Base-by-base conservation (phyloP, 2,113 vertebrate genomes). In the Myiagra hebetior region DNA sequence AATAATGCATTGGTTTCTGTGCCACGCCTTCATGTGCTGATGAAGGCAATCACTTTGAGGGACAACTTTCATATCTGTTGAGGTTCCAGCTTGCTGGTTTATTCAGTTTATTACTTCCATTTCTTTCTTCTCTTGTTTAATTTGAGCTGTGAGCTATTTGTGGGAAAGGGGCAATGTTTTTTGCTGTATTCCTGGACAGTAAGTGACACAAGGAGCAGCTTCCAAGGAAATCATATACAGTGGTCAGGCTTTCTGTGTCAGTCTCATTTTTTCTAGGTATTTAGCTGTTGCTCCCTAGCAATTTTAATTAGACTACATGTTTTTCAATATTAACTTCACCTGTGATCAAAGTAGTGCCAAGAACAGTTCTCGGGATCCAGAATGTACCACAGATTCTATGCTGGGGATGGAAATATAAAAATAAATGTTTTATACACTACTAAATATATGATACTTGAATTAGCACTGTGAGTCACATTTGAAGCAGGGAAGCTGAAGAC, bases 371-470 rank as follows among this genome's bases (percentile, higher is more conserved):
- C 46, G 68, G 85, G 57, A 56, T 70, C 41, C 76, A 80, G 53
- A 76, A 49, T 60, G 60, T 90, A 62, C 59, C 52, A 86, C 76
- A 72, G 39, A 90, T 75, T 81, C 93, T 91, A 6, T 94, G 65
- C 69, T 88, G 89, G 95, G 79, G 72, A 53, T 86, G 68, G 53
- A 90, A 91, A 72, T 70, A 26, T 91, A 85, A 84, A 77, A 96
- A 91, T 44, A 87, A 77, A 74, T 81, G 67, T 13, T 89, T 76
- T 67, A 41, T 77, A 41, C 12, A 20, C 62, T 64, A 60, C 72
- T 94, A 95, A 91, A 91, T 73, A 65, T 60, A 42, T 30, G 81
- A 30, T 72, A 93, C 37, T 72, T 90, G 42, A 91, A 87, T 91
- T 96, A 94, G 60, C 80, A 62, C 53, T 87, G 74, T 79, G 67